phyloP scores from a whole-genome alignment of 2,797 vertebrate genomes.

The Sarcophilus harrisii region DNA sequence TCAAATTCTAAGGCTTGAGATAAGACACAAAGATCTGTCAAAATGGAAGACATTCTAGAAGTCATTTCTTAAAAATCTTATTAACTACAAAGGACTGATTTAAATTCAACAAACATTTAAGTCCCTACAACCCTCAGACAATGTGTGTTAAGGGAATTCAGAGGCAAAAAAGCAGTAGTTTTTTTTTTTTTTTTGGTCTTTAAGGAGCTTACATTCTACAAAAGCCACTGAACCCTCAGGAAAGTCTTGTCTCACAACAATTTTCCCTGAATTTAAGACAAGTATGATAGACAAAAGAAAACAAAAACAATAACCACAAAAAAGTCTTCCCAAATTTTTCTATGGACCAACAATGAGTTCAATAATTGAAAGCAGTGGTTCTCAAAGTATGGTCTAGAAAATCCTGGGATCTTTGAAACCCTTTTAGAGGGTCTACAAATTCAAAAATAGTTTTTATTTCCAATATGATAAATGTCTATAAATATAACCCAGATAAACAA shows the following conservation, averaged over 20 bases:
- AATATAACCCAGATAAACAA: no score
- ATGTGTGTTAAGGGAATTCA: background rate
- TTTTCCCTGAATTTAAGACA: background rate
- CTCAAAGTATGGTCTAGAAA: no score
- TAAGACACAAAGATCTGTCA: background rate
- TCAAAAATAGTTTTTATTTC: no score
- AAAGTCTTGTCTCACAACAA: background rate
- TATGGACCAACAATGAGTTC: slow-evolving; percentile 22
- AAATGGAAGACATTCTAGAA: background rate
- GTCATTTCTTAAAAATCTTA: background rate
- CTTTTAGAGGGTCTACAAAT: no score
- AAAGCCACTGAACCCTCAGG: background rate
- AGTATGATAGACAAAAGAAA: slow-evolving; percentile 19
- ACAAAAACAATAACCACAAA: background rate
- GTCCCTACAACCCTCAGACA: background rate
- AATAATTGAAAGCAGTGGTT: background rate
- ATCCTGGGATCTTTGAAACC: no score
- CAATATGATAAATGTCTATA: no score
- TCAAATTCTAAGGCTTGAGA: background rate
- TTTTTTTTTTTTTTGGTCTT: no score
- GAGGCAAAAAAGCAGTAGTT: background rate
- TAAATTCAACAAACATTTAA: background rate
- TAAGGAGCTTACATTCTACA: background rate
- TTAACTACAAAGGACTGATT: background rate
- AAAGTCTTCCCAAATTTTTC: background rate